Evolutionary conservation across 2,113 vertebrate genomes (phyloP).

Genomic region (Mastomys coucha): DNA sequence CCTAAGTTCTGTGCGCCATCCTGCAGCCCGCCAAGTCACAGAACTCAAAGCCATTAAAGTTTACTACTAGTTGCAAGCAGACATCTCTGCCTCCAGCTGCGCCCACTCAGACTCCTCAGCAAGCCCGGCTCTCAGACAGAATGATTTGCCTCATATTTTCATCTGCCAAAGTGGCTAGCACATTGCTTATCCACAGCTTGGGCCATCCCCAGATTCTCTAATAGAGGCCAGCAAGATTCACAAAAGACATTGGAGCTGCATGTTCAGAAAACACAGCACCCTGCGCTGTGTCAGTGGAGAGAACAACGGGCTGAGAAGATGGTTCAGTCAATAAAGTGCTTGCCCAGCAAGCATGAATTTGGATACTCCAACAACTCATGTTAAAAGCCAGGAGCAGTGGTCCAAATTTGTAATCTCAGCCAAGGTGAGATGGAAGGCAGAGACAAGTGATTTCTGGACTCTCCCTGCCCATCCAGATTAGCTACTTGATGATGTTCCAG

Average conservation of each 20-base stretch:
- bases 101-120: not conserved
- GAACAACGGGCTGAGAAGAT: not conserved
- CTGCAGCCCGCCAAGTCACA: not conserved
- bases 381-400: not conserved
- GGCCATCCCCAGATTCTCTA: not conserved
- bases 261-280: not conserved
- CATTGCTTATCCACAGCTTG: constrained; percentile 44
- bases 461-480: not conserved
- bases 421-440: not conserved
- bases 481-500: not conserved
- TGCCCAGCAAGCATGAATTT: not conserved
- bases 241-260: not conserved
- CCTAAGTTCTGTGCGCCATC: not conserved
- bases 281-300: not conserved
- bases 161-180: constrained; percentile 58
- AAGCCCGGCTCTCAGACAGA: not conserved
- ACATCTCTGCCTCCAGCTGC: not conserved
- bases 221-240: not conserved
- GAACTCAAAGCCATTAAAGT: constrained; percentile 48
- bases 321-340: not conserved
- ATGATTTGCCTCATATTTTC: constrained; percentile 43
- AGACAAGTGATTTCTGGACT: not conserved
- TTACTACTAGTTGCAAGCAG: constrained; percentile 30
- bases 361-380: not conserved
- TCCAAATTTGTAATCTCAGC: not conserved